phyloP scores from a whole-genome alignment of 2,888 invertebrate species.

The Drepanosiphum platanoidis region DNA sequence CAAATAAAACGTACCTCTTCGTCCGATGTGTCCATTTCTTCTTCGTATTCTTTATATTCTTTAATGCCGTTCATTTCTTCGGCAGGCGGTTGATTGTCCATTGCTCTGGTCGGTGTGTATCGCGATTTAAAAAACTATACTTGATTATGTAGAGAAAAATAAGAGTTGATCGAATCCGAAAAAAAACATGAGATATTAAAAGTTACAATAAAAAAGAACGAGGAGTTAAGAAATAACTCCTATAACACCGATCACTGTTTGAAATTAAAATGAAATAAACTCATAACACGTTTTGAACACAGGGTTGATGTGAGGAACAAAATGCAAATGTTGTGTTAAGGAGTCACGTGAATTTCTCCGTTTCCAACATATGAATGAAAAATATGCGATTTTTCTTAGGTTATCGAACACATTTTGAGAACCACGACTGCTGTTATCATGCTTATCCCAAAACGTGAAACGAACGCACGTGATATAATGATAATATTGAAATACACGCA shows the following conservation, averaged over 20 bases:
- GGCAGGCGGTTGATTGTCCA: background rate
- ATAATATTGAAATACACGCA: background rate
- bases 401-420: no score
- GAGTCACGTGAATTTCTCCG: background rate
- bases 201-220: background rate
- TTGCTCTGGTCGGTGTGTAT: background rate
- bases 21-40: slow-evolving; percentile 89
- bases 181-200: background rate
- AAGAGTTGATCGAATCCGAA: background rate
- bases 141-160: no score
- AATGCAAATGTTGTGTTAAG: background rate
- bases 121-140: no score
- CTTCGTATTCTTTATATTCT: slow-evolving; percentile 71
- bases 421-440: background rate
- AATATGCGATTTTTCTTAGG: no score
- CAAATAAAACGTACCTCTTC: slow-evolving; percentile 74
- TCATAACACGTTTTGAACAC: background rate
- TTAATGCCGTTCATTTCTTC: slow-evolving; percentile 24
- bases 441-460: background rate
- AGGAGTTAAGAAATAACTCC: background rate
- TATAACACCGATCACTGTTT: no score
- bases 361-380: background rate
- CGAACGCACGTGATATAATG: background rate
- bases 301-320: background rate
- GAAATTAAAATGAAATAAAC: background rate